Base-by-base conservation (phyloP, 2,888 invertebrate species). In the Sialis fuliginosa region DNA sequence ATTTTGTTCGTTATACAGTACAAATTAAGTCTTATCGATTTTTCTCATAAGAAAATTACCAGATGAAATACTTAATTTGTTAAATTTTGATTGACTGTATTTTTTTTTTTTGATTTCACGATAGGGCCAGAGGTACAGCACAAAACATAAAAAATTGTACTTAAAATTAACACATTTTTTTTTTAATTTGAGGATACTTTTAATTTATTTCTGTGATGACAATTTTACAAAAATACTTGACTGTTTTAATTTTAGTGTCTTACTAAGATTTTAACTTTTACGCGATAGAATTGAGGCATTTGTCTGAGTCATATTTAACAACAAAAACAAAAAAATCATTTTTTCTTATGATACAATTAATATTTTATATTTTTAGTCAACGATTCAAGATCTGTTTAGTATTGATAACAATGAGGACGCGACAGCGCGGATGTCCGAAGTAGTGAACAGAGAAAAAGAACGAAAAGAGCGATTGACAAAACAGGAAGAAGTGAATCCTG, bases 361-460 rank as follows among this genome's bases (percentile, higher is more conserved):
- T 46, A 9, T 39, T 31, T 50, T 52, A 44, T 51, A 51, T 52
- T 48, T 51, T 61, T 67, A 83, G 75, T 77, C 87, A n/a, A 91
- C 91, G 43, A 91, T 96, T 58, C 84, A 85, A 65, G 95, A 96
- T 65, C 70, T 96, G 48, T 95, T 96, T 65, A 81, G 82, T 47
- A 79, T 86, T 49, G 79, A 83, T 57, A 68, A 74, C 50, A 68
- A 70, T 10, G 77, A 78, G 54, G 74, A 74, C 54, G 73, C 74
- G 1, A 63, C 70, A 0, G 65, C 66, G 40, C 64, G 77, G 51
- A 71, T 75, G 71, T 71, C 73, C 2, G 74, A 75, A 54, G 68
- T 74, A 8, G 54, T 73, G 41, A 70, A 77, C 53, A 61, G 71
- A 59, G 69, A 57, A 48, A 64, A 56, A 48, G 69, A 70, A 42